Conservation (phyloP, 2,797 vertebrate species). For the Enteromius trimaculatus region DNA sequence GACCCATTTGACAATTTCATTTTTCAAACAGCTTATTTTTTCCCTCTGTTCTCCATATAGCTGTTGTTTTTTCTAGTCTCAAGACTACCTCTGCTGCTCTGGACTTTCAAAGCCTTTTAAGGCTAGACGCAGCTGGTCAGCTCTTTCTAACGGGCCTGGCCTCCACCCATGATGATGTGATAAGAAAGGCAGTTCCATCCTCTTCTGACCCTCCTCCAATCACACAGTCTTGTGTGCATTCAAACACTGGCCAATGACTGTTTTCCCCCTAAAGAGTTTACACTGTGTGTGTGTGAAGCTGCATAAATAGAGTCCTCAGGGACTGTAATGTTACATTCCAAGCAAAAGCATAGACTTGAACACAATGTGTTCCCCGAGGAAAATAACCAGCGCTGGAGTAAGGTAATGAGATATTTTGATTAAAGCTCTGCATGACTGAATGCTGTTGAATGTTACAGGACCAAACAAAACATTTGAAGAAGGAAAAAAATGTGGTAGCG, state of each 20-base stretch:
- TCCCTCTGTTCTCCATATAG: neutral
- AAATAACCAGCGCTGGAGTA: constrained; percentile 55
- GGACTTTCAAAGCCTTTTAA: constrained; percentile 62
- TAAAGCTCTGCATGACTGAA: neutral
- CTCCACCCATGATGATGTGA: constrained; percentile 60
- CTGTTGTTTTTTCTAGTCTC: constrained; percentile 1
- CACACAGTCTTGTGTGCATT: constrained; percentile 59
- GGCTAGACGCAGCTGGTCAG: constrained; percentile 39
- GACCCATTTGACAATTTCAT: neutral
- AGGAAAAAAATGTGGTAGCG: neutral
- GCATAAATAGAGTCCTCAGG: constrained; percentile 56
- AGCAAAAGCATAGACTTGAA: constrained; percentile 17
- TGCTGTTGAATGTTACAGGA: neutral
- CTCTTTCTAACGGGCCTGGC: constrained; percentile 23
- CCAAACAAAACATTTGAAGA: neutral
- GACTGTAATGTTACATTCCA: constrained; percentile 29
- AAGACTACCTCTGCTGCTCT: neutral
- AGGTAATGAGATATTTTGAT: constrained; percentile 56
- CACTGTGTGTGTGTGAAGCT: constrained; percentile 1
- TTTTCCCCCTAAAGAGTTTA: constrained; percentile 26
- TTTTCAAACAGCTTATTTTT: neutral
- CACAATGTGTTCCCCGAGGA: constrained; percentile 63
- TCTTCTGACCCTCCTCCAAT: constrained; percentile 56
- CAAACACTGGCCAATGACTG: constrained; percentile 43
- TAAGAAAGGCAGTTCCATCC: constrained; percentile 54